These are phyloP conservation scores for Lucilia cuprina DNA, from an alignment of 1,140 invertebrate genomes.

Conservation along the genomic window DNA sequence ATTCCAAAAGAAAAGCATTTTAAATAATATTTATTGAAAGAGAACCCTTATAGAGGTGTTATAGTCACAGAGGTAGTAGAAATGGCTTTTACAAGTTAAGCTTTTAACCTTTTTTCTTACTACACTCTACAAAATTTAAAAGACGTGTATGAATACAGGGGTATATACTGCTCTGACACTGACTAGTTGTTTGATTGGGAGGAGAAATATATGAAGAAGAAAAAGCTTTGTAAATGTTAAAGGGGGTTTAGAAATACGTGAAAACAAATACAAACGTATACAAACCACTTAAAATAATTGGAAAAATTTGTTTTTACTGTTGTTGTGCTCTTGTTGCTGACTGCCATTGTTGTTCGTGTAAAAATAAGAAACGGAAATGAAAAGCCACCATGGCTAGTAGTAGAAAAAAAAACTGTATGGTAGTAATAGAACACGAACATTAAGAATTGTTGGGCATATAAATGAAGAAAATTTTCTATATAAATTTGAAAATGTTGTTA, in stretches of 20 bases:
- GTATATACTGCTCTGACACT: too few species aligned
- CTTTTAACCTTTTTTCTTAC: conserved; percentile 25
- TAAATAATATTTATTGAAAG: neutral
- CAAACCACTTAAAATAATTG: conserved; percentile 30
- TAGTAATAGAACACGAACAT: neutral
- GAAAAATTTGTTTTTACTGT: neutral
- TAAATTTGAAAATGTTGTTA: too few species aligned
- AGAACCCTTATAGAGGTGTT: neutral
- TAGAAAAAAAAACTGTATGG: neutral
- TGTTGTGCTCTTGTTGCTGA: neutral
- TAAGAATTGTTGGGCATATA: too few species aligned
- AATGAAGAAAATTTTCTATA: too few species aligned
- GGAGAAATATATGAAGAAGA: neutral
- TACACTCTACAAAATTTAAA: neutral
- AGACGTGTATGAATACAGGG: neutral
- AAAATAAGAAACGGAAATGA: neutral
- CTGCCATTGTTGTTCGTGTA: neutral
- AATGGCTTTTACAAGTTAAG: conserved; percentile 5
- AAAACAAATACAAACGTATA: conserved; percentile 8
- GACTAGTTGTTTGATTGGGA: neutral
- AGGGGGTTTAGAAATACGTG: neutral
- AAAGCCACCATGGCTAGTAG: neutral
- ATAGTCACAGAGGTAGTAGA: neutral
- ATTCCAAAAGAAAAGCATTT: neutral
- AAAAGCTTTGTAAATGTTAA: neutral